Percentiles rank a stretch among this genome's conserved stretches.
Evolutionary conservation across 2,888 invertebrate genomes (phyloP).

Genomic region (Orgyia antiqua): DNA sequence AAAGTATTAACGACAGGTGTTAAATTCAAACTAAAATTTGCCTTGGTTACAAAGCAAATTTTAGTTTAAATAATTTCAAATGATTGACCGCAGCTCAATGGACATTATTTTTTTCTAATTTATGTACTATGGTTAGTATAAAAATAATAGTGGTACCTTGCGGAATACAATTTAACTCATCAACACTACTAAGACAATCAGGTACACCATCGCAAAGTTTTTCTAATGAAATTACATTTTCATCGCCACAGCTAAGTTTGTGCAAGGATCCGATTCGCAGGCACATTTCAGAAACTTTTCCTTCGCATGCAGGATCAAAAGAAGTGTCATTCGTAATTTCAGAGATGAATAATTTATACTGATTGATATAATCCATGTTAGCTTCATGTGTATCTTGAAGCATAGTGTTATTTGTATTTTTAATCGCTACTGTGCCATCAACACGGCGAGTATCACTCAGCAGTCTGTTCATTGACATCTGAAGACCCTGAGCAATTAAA

Average conservation of each 20-base stretch:
- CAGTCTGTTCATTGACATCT: constrained; percentile 23
- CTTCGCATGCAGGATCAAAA: constrained; percentile 22
- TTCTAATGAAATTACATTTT: constrained; percentile 31
- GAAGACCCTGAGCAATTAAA: constrained; percentile 27
- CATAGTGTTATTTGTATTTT: constrained; percentile 1
- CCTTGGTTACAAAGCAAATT: too few relatives aligned
- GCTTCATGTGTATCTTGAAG: constrained; percentile 1
- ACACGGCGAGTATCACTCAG: constrained; percentile 11
- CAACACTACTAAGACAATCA: constrained; percentile 47
- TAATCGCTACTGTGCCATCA: neutral
- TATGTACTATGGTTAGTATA: too few relatives aligned
- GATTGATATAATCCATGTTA: constrained; percentile 12
- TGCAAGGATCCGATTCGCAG: constrained; percentile 36
- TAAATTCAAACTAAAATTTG: too few relatives aligned
- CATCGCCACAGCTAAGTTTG: constrained; percentile 36
- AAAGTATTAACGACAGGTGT: too few relatives aligned
- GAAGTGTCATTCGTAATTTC: constrained; percentile 11
- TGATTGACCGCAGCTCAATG: too few relatives aligned
- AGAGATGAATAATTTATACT: constrained; percentile 12
- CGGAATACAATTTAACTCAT: constrained; percentile 45
- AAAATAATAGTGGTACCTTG: neutral
- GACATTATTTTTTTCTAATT: too few relatives aligned
- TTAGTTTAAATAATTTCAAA: too few relatives aligned
- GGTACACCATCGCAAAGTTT: constrained; percentile 46
- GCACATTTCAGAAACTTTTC: constrained; percentile 33